These are phyloP conservation scores for Meriones unguiculatus DNA, from an alignment of 2,113 vertebrate species.

Conservation along the genomic window DNA sequence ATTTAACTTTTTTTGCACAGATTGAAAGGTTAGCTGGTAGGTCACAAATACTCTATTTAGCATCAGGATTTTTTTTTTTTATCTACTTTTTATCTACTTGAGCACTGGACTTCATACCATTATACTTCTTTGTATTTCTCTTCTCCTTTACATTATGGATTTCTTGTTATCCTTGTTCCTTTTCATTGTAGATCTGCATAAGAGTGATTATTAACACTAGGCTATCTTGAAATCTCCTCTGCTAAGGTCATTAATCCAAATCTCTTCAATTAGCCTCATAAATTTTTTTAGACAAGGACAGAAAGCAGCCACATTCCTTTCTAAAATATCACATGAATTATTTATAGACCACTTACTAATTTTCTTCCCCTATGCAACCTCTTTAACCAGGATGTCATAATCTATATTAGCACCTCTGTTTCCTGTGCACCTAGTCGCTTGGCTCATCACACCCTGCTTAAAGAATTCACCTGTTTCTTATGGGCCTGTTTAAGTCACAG, in stretches of 20 bases:
- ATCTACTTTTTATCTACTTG: background rate
- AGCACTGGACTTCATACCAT: background rate
- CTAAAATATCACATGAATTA: background rate
- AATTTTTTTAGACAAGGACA: background rate
- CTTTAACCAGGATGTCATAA: background rate
- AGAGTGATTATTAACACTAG: background rate
- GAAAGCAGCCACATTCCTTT: background rate
- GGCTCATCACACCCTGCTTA: background rate
- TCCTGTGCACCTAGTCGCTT: background rate
- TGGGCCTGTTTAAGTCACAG: background rate
- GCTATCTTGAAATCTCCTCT: background rate
- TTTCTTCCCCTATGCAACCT: background rate
- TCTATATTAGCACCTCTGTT: background rate
- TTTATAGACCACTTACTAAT: background rate
- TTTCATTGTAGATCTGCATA: background rate
- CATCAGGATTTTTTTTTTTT: background rate
- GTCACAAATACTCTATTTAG: background rate
- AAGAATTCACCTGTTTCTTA: background rate
- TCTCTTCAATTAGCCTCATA: background rate
- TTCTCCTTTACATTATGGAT: background rate
- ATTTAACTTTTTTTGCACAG: background rate
- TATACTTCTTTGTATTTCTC: background rate
- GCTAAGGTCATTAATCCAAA: background rate
- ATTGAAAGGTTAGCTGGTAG: background rate
- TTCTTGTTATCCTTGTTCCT: background rate